Conservation (phyloP, 2,113 vertebrate species). For the Ceuthmochares aereus region DNA sequence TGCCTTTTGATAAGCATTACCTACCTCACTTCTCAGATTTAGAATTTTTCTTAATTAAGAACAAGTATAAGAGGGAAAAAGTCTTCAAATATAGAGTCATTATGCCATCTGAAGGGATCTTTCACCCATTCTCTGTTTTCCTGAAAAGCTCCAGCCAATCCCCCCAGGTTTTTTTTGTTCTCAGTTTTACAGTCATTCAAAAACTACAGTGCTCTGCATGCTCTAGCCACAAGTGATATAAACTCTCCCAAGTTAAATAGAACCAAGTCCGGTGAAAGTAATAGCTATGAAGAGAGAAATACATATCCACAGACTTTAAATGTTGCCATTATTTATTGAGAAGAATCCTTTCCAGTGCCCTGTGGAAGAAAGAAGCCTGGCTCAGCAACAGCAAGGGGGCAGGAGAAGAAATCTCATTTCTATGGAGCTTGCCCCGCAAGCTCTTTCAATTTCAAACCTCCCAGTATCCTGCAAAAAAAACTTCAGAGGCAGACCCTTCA, state of each 20-base stretch:
- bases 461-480: neutral
- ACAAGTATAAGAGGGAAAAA: neutral
- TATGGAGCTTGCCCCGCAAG: neutral
- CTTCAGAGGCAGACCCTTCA: neutral
- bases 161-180: neutral
- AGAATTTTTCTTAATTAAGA: neutral
- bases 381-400: neutral
- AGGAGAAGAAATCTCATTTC: neutral
- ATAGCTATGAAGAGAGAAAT: neutral
- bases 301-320: neutral
- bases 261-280: neutral
- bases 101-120: neutral
- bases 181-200: neutral
- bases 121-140: neutral
- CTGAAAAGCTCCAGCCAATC: neutral
- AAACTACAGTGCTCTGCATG: neutral
- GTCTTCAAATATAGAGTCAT: neutral
- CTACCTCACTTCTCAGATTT: neutral
- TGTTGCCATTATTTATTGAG: neutral
- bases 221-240: neutral
- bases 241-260: neutral
- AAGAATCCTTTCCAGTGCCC: rapidly evolving
- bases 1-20: neutral
- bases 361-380: neutral
- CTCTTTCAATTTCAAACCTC: neutral